Conservation (phyloP, 1,140 invertebrate genomes). For the Choristoneura fumiferana region DNA sequence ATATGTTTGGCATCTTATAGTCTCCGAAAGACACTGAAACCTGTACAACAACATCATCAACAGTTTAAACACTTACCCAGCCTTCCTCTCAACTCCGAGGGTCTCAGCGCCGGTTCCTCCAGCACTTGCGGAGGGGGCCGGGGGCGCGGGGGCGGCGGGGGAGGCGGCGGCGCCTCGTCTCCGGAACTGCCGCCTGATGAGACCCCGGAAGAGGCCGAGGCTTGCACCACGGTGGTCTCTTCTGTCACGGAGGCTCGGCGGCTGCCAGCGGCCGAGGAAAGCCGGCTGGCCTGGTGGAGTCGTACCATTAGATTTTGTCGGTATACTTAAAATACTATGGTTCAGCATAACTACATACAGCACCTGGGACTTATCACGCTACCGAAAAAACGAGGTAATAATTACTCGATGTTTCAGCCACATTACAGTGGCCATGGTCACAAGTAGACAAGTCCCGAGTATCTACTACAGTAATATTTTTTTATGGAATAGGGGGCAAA, state of each 20-base stretch:
- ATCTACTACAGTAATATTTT: too few species aligned
- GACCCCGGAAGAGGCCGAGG: slow-evolving; percentile 54
- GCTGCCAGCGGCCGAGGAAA: slow-evolving; percentile 64
- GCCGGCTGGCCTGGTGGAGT: slow-evolving; percentile 50
- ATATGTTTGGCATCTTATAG: too few species aligned
- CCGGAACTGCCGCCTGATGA: slow-evolving; percentile 56
- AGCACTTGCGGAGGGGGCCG: slow-evolving; percentile 70
- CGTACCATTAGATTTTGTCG: too few species aligned
- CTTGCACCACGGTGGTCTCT: slow-evolving; percentile 39
- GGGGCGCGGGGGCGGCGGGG: slow-evolving; percentile 81
- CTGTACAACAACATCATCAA: background rate
- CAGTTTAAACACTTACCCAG: slow-evolving; percentile 44
- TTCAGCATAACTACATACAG: too few species aligned
- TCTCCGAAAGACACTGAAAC: too few species aligned
- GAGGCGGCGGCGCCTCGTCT: slow-evolving; percentile 79
- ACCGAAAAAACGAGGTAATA: too few species aligned
- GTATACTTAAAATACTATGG: too few species aligned
- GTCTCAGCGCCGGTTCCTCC: slow-evolving; percentile 80
- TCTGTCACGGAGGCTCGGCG: slow-evolving; percentile 58
- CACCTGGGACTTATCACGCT: too few species aligned
- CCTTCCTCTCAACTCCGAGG: slow-evolving; percentile 77
- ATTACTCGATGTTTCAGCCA: too few species aligned
- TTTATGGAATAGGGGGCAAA: too few species aligned
- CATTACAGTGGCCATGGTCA: too few species aligned
- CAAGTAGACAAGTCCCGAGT: too few species aligned